phyloP scores from a whole-genome alignment of 2,113 vertebrate species.

The Elanus axillaris region DNA sequence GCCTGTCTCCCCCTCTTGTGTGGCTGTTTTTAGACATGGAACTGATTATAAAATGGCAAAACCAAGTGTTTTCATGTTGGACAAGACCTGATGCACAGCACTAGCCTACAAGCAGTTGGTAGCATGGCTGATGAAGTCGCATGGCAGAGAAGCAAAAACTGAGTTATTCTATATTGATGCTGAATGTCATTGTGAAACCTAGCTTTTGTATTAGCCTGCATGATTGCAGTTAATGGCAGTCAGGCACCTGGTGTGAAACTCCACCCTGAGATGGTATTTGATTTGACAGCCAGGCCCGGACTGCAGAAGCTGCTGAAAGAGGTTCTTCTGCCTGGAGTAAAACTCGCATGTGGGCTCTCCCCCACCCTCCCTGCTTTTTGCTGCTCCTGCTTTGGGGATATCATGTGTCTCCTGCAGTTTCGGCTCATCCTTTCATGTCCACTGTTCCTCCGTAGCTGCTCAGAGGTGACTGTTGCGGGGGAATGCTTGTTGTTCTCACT shows the following conservation, averaged over 20 bases:
- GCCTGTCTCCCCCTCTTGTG: not conserved
- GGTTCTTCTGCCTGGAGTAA: not conserved
- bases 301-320: not conserved
- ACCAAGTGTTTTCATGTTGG: fast-evolving
- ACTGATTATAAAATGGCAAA: not conserved
- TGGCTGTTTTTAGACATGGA: not conserved
- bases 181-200: not conserved
- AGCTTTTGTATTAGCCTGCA: not conserved
- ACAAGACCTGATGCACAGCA: not conserved
- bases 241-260: not conserved
- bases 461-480: fast-evolving
- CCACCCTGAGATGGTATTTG: conserved; percentile 22
- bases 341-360: not conserved
- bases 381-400: not conserved
- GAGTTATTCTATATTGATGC: not conserved
- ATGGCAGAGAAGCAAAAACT: not conserved
- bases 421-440: not conserved
- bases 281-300: not conserved
- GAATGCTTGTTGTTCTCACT: not conserved
- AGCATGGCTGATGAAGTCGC: not conserved
- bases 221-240: not conserved
- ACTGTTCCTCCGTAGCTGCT: not conserved
- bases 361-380: not conserved
- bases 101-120: not conserved
- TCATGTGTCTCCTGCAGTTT: not conserved